A percentile compares a stretch with the other conserved stretches of the same genome.
Evolutionary conservation across 2,888 invertebrate genomes (phyloP).

Genomic region (Amiota minor): DNA sequence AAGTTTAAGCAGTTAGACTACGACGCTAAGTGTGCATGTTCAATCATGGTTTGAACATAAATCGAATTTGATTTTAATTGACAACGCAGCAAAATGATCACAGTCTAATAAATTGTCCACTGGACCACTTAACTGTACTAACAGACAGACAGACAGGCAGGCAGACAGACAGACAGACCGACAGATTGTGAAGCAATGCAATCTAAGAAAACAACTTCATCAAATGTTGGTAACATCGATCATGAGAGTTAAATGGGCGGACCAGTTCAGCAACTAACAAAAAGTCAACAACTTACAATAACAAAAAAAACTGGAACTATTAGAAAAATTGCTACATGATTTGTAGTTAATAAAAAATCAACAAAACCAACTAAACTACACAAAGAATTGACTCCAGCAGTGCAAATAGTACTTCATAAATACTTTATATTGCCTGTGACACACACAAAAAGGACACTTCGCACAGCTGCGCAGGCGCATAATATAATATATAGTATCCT

Average conservation of each 20-base stretch:
- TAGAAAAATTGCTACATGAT: slow-evolving; percentile 11
- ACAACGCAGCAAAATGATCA: slow-evolving; percentile 64
- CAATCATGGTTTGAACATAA: slow-evolving; percentile 47
- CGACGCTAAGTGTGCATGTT: slow-evolving; percentile 29
- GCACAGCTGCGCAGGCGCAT: slow-evolving; percentile 20
- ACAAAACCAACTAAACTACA: slow-evolving; percentile 5
- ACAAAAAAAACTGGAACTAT: neutral
- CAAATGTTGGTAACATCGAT: slow-evolving; percentile 28
- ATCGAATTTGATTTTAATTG: slow-evolving; percentile 67
- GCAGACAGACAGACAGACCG: slow-evolving; percentile 38
- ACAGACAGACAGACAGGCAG: slow-evolving; percentile 46
- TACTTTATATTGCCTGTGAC: slow-evolving; percentile 2
- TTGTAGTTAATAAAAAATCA: slow-evolving; percentile 13
- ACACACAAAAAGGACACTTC: slow-evolving; percentile 10
- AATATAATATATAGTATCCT: too few relatives aligned
- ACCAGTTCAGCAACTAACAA: neutral
- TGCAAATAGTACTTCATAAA: neutral
- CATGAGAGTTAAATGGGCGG: neutral
- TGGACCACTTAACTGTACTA: neutral
- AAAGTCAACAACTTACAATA: neutral
- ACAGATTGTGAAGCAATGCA: slow-evolving; percentile 31
- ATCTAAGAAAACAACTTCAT: slow-evolving; percentile 53
- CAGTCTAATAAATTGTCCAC: slow-evolving; percentile 54
- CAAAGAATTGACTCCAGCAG: slow-evolving; percentile 21
- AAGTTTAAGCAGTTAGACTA: slow-evolving; percentile 22